Evolutionary conservation across 53 echinoderm and acorn worm genomes (phyloP).

Genomic region (Echinarachnius parma): DNA sequence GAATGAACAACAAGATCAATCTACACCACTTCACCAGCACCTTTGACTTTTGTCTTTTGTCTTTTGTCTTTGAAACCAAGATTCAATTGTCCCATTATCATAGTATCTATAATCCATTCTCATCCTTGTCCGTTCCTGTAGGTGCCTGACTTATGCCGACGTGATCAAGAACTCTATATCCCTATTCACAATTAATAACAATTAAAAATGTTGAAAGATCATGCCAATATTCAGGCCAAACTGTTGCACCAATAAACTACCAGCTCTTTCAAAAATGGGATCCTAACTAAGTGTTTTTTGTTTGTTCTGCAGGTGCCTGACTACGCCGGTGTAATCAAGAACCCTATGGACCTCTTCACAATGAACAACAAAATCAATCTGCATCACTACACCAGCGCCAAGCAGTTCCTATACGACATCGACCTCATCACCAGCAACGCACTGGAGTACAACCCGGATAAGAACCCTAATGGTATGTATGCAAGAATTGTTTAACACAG

Average conservation of each 20-base stretch:
- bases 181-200: slow-evolving; percentile 90
- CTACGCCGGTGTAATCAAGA: slow-evolving; percentile 78
- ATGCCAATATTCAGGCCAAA: too few species aligned
- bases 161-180: slow-evolving; percentile 93
- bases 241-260: too few species aligned
- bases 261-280: too few species aligned
- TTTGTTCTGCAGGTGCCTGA: slow-evolving; percentile 90
- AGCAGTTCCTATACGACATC: slow-evolving; percentile 79
- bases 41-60: too few species aligned
- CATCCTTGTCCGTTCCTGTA: too few species aligned
- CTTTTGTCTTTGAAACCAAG: too few species aligned
- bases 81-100: too few species aligned
- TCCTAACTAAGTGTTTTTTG: too few species aligned
- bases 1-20: slow-evolving; percentile 98
- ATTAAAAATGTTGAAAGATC: too few species aligned
- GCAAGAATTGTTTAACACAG: too few species aligned
- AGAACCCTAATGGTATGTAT: slow-evolving; percentile 82
- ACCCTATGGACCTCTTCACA: slow-evolving; percentile 88
- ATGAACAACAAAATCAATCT: slow-evolving; percentile 98
- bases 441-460: slow-evolving; percentile 95
- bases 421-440: slow-evolving; percentile 94
- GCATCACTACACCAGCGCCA: slow-evolving; percentile 82
- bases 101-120: too few species aligned
- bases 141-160: slow-evolving; percentile 82
- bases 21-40: slow-evolving; percentile 79